phyloP scores from a whole-genome alignment of 2,113 vertebrate species.

The Antigone vipio region DNA sequence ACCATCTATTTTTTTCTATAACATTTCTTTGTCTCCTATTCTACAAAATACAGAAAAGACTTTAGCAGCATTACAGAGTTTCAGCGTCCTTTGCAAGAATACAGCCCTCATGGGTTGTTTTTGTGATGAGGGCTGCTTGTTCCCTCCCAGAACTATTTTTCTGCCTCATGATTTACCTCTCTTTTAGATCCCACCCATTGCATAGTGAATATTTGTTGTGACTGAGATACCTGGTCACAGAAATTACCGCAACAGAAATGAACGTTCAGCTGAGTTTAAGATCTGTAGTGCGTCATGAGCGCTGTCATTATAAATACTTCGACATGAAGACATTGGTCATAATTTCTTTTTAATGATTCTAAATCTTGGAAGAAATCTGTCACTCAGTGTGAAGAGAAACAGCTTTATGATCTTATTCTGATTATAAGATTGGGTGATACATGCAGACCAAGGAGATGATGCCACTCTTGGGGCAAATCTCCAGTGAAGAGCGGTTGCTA shows the following conservation, averaged over 20 bases:
- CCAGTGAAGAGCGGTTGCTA: not conserved
- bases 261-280: not conserved
- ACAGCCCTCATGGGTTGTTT: accelerated
- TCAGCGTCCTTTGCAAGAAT: not conserved
- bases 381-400: not conserved
- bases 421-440: not conserved
- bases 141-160: not conserved
- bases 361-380: not conserved
- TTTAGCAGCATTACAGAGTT: not conserved
- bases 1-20: not conserved
- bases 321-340: not conserved
- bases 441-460: not conserved
- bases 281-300: not conserved
- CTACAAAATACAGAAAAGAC: not conserved
- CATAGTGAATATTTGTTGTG: not conserved
- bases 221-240: not conserved
- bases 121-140: not conserved
- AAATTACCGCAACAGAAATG: not conserved
- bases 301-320: not conserved
- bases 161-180: not conserved
- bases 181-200: not conserved
- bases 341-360: not conserved
- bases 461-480: not conserved
- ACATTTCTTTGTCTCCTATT: not conserved
- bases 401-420: not conserved